Evolutionary conservation across 1,140 invertebrate genomes (phyloP).

Genomic region (Lysiphlebus fabarum): DNA sequence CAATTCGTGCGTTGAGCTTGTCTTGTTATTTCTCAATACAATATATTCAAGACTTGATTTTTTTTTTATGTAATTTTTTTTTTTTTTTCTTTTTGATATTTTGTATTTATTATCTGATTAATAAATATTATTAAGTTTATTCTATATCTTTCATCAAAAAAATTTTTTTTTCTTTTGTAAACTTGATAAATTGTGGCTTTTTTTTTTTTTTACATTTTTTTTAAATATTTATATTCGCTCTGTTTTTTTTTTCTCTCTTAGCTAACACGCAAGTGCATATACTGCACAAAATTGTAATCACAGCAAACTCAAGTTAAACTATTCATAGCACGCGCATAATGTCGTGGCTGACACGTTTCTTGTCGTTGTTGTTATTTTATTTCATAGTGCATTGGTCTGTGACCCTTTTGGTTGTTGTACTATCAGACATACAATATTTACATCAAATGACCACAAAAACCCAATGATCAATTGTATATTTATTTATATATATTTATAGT

Average conservation of each 20-base stretch:
- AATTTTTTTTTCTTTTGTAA: neutral
- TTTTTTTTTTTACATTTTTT: neutral
- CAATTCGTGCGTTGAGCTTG: neutral
- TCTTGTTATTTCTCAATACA: slow-evolving; percentile 4
- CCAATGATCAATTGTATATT: too few species aligned
- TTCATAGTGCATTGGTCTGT: slow-evolving; percentile 20
- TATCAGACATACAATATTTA: too few species aligned
- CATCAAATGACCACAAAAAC: too few species aligned
- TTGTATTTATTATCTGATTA: too few species aligned
- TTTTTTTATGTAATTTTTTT: too few species aligned
- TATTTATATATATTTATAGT: too few species aligned
- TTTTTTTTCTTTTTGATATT: too few species aligned
- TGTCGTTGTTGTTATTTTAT: neutral
- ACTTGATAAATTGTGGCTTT: neutral
- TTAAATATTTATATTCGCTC: too few species aligned
- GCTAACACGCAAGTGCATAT: slow-evolving; percentile 28
- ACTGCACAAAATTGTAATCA: slow-evolving; percentile 34
- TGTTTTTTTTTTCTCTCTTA: neutral
- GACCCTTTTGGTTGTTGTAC: slow-evolving; percentile 5
- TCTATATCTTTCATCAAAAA: neutral
- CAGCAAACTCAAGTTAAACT: slow-evolving; percentile 39
- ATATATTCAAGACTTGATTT: too few species aligned
- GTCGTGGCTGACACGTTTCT: slow-evolving; percentile 37
- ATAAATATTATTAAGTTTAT: too few species aligned
- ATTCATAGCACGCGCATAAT: slow-evolving; percentile 43